Conservation (phyloP, 35 echinoderm and acorn worm species). For the Apostichopus californicus region DNA sequence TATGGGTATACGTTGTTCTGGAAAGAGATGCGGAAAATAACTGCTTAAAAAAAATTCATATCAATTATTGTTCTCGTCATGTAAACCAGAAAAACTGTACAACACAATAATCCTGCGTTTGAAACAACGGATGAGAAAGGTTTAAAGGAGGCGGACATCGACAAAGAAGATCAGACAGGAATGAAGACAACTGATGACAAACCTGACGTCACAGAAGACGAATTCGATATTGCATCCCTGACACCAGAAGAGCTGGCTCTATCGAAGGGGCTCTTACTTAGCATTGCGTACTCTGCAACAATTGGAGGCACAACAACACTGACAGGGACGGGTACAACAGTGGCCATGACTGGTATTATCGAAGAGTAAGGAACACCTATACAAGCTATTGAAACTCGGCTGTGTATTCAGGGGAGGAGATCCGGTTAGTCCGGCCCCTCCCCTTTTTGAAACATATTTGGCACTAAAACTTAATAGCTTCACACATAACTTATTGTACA, state of each 20-base stretch:
- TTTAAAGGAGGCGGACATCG: background rate
- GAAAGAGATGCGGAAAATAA: too few relatives aligned
- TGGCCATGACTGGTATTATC: conserved; percentile 71
- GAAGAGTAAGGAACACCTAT: conserved; percentile 61
- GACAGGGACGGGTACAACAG: conserved; percentile 78
- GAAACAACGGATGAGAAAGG: background rate
- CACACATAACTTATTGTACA: too few relatives aligned
- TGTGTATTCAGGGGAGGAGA: too few relatives aligned
- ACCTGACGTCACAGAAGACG: background rate
- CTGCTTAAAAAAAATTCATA: too few relatives aligned
- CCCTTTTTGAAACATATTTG: too few relatives aligned
- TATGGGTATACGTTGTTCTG: too few relatives aligned
- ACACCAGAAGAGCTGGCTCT: conserved; percentile 49
- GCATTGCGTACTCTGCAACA: conserved; percentile 72
- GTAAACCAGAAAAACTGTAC: too few relatives aligned
- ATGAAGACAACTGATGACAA: background rate
- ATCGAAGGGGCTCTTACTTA: conserved; percentile 81
- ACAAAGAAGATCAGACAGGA: background rate
- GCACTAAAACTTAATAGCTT: too few relatives aligned
- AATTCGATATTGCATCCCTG: conserved; percentile 32
- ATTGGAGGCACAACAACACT: conserved; percentile 88
- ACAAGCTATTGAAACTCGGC: too few relatives aligned
- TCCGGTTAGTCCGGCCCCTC: too few relatives aligned
- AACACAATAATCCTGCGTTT: background rate
- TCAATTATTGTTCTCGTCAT: too few relatives aligned